Conservation (phyloP, 2,797 vertebrate genomes). For the Spinus olivaceus region DNA sequence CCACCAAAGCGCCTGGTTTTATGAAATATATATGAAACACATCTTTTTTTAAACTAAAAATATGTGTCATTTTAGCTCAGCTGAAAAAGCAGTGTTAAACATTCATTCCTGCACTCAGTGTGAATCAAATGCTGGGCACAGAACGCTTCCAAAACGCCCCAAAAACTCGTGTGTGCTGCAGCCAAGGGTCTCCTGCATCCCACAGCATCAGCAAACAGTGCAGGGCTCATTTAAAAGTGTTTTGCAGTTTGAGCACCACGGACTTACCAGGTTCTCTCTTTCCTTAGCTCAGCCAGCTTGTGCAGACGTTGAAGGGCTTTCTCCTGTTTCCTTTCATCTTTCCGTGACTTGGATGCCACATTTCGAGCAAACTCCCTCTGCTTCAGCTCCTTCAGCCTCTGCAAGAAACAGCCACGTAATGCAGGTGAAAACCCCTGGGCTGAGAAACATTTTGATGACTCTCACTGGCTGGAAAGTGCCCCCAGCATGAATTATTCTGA, state of each 20-base stretch:
- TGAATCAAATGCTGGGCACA: constrained; percentile 23
- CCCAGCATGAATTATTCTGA: background rate
- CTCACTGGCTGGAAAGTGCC: background rate
- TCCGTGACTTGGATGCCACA: constrained; percentile 84
- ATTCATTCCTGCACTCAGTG: constrained; percentile 38
- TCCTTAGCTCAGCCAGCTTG: constrained; percentile 82
- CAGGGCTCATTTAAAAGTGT: background rate
- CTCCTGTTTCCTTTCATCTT: constrained; percentile 86
- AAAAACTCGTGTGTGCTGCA: background rate
- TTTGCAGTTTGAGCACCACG: background rate
- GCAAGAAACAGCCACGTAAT: constrained; percentile 34
- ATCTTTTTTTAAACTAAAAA: constrained; percentile 45
- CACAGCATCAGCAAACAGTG: background rate
- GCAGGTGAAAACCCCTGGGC: background rate
- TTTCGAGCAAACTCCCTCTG: constrained; percentile 89
- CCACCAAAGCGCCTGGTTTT: constrained; percentile 3
- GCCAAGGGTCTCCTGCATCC: background rate
- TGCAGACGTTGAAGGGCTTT: constrained; percentile 85
- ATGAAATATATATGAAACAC: constrained; percentile 49
- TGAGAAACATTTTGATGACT: background rate
- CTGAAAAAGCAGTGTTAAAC: constrained; percentile 56
- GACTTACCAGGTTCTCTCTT: constrained; percentile 80
- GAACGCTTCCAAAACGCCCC: background rate
- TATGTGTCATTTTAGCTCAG: constrained; percentile 21
- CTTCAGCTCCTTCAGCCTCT: constrained; percentile 88